A percentile compares a stretch with the other conserved stretches of the same genome.
These are phyloP conservation scores for Gryllus bimaculatus DNA, from an alignment of 1,140 invertebrate species.

Conservation along the genomic window DNA sequence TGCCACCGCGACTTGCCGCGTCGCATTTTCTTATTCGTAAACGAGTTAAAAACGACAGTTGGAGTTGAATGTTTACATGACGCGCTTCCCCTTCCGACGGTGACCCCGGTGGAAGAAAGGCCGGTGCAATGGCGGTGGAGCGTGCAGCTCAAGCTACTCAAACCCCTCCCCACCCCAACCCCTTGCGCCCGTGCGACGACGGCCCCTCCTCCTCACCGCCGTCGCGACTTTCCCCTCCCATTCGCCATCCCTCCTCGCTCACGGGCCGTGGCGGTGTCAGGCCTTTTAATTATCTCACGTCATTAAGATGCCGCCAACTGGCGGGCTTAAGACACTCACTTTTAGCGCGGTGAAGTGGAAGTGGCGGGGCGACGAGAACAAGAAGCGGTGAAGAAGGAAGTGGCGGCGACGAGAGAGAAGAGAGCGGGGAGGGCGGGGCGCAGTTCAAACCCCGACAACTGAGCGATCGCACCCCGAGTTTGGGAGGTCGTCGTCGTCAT, in stretches of 20 bases:
- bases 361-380: not conserved
- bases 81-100: not conserved
- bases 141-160: not conserved
- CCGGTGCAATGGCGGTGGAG: not conserved
- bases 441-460: not conserved
- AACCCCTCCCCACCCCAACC: not conserved
- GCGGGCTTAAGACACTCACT: constrained; percentile 2
- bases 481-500: not conserved
- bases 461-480: not conserved
- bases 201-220: too few relatives aligned
- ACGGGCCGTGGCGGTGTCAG: not conserved
- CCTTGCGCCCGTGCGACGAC: not conserved
- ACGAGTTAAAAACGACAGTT: constrained; percentile 12
- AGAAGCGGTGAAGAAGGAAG: too few relatives aligned
- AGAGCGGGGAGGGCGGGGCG: not conserved
- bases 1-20: not conserved
- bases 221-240: too few relatives aligned
- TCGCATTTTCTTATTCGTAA: constrained; percentile 13
- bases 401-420: not conserved
- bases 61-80: constrained; percentile 13
- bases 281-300: constrained; percentile 16
- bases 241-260: not conserved
- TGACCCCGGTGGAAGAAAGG: not conserved
- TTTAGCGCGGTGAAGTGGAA: not conserved
- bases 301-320: constrained; percentile 13